Percentiles rank a stretch among this genome's conserved stretches.
Evolutionary conservation across 2,113 vertebrate species (phyloP).

Genomic region (Pseudois nayaur): DNA sequence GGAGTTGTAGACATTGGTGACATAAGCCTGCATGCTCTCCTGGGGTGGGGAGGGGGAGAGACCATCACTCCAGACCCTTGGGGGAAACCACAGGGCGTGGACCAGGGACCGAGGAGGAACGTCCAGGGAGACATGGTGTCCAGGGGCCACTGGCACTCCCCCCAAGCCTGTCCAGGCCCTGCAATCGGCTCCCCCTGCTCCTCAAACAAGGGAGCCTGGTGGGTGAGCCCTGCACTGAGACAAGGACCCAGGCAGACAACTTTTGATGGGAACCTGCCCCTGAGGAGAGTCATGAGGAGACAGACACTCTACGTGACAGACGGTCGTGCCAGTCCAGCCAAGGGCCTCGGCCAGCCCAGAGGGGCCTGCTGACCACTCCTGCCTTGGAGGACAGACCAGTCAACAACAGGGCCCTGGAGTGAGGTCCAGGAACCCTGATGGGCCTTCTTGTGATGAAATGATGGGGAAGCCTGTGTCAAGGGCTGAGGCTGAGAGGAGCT

Average conservation of each 20-base stretch:
- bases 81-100: accelerated
- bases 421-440: not conserved
- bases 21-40: slow-evolving; percentile 94
- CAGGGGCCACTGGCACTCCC: not conserved
- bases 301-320: not conserved
- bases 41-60: slow-evolving; percentile 44
- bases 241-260: accelerated
- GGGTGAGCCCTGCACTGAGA: not conserved
- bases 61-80: accelerated
- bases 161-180: not conserved
- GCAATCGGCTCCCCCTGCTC: accelerated
- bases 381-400: not conserved
- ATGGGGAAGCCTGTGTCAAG: not conserved
- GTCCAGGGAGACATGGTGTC: accelerated
- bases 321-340: accelerated
- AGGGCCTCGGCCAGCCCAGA: not conserved
- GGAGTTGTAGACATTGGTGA: slow-evolving; percentile 87
- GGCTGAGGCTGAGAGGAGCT: not conserved
- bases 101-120: not conserved
- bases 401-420: accelerated
- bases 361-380: not conserved
- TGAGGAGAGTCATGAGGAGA: not conserved
- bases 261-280: not conserved
- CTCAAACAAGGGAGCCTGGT: accelerated
- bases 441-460: not conserved